Evolutionary conservation across 1,140 invertebrate species (phyloP), one percentile per base, ranked within the genome.

Genomic region (Drosophila leontia): DNA sequence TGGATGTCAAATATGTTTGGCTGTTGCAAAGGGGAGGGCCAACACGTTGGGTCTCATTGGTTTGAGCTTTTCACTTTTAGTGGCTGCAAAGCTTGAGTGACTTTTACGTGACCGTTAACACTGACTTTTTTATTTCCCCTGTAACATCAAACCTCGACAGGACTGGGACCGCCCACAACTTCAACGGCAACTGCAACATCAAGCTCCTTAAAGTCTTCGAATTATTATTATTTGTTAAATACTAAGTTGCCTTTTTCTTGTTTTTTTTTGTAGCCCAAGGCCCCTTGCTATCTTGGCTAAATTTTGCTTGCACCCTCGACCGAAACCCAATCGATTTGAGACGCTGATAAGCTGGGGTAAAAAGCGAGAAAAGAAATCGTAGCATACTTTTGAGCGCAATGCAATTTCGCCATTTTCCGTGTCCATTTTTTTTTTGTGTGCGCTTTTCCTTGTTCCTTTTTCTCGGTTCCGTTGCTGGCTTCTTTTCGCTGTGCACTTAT

Each of bases 231-330:
- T 35, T 17, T 44, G 59, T 42, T 57, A 44, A 57, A 29, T 41
- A 26, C 15, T 13, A 15, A 9, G 12, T 50, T 23, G 12, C 26
- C 5, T 6, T 7, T 29, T 15, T 44, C 39, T 26, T 13, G 41
- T 19, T 5, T 37, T 44, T 0, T n/a, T 34, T 32, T 15, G 34
- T 19, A 35, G 47, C 45, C 51, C 48, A 34, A 56, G 44, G 68
- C 37, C 26, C 39, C 37, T 72, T 76, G 67, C 55, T 82, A 88
- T 80, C 78, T 87, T 62, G 77, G 77, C 70, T 68, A 83, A 88
- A 68, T 87, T 85, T 80, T 63, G 62, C 74, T 61, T 50, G 37
- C 47, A 15, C 15, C 34, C 45, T 34, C 44, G 15, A 26, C 9
- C 42, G 51, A 19, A 37, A 19, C 17, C 12, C 26, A 11, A 59